These are phyloP conservation scores for Drosophila ezoana DNA, from an alignment of 2,888 invertebrate species.

Conservation along the genomic window DNA sequence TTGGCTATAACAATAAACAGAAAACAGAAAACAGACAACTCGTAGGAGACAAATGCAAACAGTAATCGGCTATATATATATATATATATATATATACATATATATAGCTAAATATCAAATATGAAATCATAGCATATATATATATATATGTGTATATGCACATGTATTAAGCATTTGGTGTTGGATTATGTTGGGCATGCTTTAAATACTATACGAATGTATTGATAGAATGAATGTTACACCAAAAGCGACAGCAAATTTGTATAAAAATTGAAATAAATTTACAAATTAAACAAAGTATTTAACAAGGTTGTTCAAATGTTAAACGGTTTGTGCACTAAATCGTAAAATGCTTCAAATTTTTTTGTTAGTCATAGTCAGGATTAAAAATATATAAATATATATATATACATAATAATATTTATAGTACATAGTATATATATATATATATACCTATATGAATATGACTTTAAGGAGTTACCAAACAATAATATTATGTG, in stretches of 20 bases:
- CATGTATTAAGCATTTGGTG: not conserved
- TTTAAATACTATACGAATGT: not conserved
- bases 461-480: conserved; percentile 50
- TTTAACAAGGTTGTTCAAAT: conserved; percentile 59
- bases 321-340: conserved; percentile 49
- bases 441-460: conserved; percentile 26
- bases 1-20: conserved; percentile 39
- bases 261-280: conserved; percentile 28
- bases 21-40: not conserved
- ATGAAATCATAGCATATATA: conserved; percentile 1
- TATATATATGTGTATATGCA: not conserved
- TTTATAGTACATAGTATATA: conserved; percentile 24
- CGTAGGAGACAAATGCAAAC: conserved; percentile 8
- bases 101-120: conserved; percentile 1
- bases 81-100: not conserved
- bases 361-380: conserved; percentile 25
- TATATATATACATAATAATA: conserved; percentile 13
- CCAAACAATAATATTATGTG: conserved; percentile 85
- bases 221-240: conserved; percentile 8
- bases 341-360: conserved; percentile 36
- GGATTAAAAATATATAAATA: conserved; percentile 6
- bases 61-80: not conserved
- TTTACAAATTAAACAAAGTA: conserved; percentile 32
- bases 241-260: conserved; percentile 1
- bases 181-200: conserved; percentile 3